These are phyloP conservation scores for Hypothenemus hampei DNA, from an alignment of 1,140 invertebrate species.

Conservation along the genomic window DNA sequence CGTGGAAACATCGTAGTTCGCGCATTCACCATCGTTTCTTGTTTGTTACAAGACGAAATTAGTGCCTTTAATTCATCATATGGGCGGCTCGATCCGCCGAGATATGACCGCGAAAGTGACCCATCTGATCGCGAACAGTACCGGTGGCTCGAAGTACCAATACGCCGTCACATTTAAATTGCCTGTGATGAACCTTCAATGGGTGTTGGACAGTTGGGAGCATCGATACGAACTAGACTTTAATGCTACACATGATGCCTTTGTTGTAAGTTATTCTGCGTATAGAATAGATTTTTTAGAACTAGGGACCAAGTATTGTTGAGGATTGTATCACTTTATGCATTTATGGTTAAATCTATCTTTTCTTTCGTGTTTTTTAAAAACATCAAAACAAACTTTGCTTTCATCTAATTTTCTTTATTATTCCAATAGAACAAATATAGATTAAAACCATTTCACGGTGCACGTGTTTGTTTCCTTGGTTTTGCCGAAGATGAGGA, in stretches of 20 bases:
- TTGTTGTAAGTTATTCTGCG: conserved; percentile 57
- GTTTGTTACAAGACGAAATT: conserved; percentile 69
- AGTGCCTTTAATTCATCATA: conserved; percentile 82
- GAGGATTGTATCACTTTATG: too few relatives aligned
- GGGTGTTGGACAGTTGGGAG: conserved; percentile 85
- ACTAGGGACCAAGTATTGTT: too few relatives aligned
- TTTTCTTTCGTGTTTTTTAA: neutral
- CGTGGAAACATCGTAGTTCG: conserved; percentile 18
- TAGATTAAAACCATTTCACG: conserved; percentile 83
- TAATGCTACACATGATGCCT: conserved; percentile 59
- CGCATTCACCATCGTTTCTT: conserved; percentile 19
- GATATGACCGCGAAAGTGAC: conserved; percentile 84
- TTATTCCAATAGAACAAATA: too few relatives aligned
- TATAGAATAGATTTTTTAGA: neutral
- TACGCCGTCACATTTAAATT: conserved; percentile 84
- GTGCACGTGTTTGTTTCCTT: conserved; percentile 78
- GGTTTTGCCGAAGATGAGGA: conserved; percentile 86
- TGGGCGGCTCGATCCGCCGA: conserved; percentile 90
- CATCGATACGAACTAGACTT: conserved; percentile 61
- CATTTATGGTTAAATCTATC: too few relatives aligned
- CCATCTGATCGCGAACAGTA: conserved; percentile 84
- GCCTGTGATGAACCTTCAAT: conserved; percentile 81
- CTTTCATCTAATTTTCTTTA: too few relatives aligned
- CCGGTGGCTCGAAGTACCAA: conserved; percentile 81
- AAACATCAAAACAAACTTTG: neutral